Evolutionary conservation across 1,140 invertebrate species (phyloP).

Genomic region (Ips nitidus): DNA sequence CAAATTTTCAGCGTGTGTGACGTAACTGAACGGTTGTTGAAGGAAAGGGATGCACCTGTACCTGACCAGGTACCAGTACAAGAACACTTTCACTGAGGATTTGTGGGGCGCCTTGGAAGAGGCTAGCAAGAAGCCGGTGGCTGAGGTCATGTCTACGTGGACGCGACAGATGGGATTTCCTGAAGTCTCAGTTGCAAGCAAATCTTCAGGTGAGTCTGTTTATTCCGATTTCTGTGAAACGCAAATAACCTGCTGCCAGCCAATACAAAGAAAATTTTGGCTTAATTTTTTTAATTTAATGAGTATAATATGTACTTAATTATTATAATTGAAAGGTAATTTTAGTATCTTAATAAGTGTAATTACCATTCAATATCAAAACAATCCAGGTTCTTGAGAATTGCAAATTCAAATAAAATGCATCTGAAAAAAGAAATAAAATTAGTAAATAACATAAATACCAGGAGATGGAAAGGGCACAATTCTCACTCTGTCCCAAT

Average conservation of each 20-base stretch:
- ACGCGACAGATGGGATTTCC: constrained; percentile 93
- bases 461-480: constrained; percentile 60
- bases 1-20: not conserved
- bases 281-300: too few relatives aligned
- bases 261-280: too few relatives aligned
- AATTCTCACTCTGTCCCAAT: constrained; percentile 74
- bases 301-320: too few relatives aligned
- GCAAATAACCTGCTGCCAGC: too few relatives aligned
- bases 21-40: constrained; percentile 34
- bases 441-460: too few relatives aligned
- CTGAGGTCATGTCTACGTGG: constrained; percentile 93
- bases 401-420: too few relatives aligned
- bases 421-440: too few relatives aligned
- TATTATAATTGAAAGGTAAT: too few relatives aligned
- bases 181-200: constrained; percentile 56
- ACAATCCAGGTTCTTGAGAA: too few relatives aligned
- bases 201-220: constrained; percentile 25
- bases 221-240: too few relatives aligned
- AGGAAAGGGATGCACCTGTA: constrained; percentile 93
- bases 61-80: constrained; percentile 83
- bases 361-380: too few relatives aligned
- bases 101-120: constrained; percentile 90
- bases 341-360: too few relatives aligned
- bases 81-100: constrained; percentile 92
- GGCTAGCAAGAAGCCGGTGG: constrained; percentile 89